A percentile compares a stretch with the other conserved stretches of the same genome.
Conservation (phyloP, 2,113 vertebrate species). For the Gymnarchus niloticus region DNA sequence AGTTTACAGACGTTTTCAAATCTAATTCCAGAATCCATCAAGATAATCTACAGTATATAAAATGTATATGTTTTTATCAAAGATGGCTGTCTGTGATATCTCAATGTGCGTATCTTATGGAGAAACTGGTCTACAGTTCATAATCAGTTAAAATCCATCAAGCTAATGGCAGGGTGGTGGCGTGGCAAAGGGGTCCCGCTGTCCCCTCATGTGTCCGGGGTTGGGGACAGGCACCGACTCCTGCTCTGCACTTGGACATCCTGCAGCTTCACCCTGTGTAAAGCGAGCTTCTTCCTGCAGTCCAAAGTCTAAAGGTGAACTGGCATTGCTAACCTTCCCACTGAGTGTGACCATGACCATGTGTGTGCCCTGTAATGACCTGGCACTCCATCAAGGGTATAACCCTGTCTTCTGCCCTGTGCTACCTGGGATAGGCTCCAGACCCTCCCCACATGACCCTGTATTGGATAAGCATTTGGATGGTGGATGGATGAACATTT, state of each 20-base stretch:
- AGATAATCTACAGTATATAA: slow-evolving; percentile 2
- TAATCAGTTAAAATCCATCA: neutral
- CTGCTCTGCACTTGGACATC: neutral
- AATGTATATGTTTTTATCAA: neutral
- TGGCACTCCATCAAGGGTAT: neutral
- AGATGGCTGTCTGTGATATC: neutral
- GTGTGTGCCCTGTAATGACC: neutral
- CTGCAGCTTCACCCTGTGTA: neutral
- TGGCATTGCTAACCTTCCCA: neutral
- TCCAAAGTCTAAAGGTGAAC: neutral
- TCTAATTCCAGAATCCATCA: neutral
- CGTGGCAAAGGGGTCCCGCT: neutral
- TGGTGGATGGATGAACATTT: neutral
- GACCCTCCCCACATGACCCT: neutral
- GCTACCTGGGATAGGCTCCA: neutral
- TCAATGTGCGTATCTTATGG: neutral
- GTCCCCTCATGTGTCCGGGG: too few species aligned
- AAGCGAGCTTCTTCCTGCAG: neutral
- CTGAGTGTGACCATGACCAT: neutral
- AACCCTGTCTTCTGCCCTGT: neutral
- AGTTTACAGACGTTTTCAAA: neutral
- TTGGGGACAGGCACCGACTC: neutral
- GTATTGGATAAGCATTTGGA: neutral
- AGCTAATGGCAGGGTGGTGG: neutral
- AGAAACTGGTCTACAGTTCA: neutral